Evolutionary conservation across 2,888 invertebrate genomes (phyloP).

Genomic region (Pollenia angustigena): DNA sequence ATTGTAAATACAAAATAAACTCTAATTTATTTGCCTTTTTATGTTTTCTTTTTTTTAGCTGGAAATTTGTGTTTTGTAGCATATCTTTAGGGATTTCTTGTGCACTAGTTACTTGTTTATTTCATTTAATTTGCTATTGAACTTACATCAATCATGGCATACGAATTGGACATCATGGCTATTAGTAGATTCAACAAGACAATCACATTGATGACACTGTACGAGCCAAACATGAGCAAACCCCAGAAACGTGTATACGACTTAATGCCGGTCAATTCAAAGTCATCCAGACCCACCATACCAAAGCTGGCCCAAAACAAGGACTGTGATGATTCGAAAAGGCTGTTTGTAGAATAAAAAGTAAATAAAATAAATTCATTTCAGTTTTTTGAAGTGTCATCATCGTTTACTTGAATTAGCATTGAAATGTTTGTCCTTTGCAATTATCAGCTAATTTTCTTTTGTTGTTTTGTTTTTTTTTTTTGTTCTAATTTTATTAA

Average conservation of each 20-base stretch:
- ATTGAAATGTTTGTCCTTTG: slow-evolving; percentile 28
- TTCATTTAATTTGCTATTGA: slow-evolving; percentile 71
- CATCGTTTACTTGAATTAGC: slow-evolving; percentile 38
- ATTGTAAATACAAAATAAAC: slow-evolving; percentile 14
- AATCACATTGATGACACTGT: slow-evolving; percentile 97
- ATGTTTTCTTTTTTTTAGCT: slow-evolving; percentile 1
- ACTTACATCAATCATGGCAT: slow-evolving; percentile 94
- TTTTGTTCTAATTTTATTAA: slow-evolving; percentile 74
- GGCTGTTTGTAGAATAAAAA: slow-evolving; percentile 85
- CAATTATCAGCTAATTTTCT: slow-evolving; percentile 17
- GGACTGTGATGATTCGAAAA: slow-evolving; percentile 97
- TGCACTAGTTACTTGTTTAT: slow-evolving; percentile 27
- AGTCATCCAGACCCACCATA: slow-evolving; percentile 93
- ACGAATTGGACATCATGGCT: slow-evolving; percentile 99
- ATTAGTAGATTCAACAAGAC: slow-evolving; percentile 96
- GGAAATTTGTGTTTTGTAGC: not conserved
- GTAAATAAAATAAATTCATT: slow-evolving; percentile 15
- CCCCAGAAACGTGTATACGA: slow-evolving; percentile 97
- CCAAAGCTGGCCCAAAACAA: slow-evolving; percentile 99
- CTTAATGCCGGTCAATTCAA: slow-evolving; percentile 94
- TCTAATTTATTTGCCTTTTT: not conserved
- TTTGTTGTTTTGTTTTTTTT: slow-evolving; percentile 65
- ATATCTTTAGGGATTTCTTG: slow-evolving; percentile 30
- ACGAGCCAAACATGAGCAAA: slow-evolving; percentile 97
- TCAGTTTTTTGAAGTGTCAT: slow-evolving; percentile 44